A percentile compares a stretch with the other conserved stretches of the same genome.
phyloP scores from a whole-genome alignment of 2,888 invertebrate genomes.

The Leucozona laternaria region DNA sequence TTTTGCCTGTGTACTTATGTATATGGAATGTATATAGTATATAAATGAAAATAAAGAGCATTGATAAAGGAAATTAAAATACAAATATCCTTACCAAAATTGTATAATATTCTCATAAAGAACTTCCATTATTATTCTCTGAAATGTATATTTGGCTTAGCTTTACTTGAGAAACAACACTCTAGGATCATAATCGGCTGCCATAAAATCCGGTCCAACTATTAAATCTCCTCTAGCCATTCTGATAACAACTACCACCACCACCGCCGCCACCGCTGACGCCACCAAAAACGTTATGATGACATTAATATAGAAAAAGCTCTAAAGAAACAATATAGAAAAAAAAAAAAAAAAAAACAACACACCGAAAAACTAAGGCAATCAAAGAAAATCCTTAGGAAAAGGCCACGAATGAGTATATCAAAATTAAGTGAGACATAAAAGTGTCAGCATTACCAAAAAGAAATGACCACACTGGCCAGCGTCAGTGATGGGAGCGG shows the following conservation, averaged over 20 bases:
- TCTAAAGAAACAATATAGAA: neutral
- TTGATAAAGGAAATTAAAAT: constrained; percentile 64
- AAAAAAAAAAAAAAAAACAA: constrained; percentile 2
- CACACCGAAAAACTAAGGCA: constrained; percentile 54
- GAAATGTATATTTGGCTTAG: constrained; percentile 62
- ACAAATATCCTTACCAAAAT: constrained; percentile 45
- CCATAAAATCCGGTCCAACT: constrained; percentile 63
- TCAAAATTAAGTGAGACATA: constrained; percentile 75
- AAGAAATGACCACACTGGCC: constrained; percentile 44
- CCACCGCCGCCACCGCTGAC: neutral
- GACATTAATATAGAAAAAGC: constrained; percentile 15
- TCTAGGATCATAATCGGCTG: constrained; percentile 64
- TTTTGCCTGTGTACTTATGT: too few species aligned
- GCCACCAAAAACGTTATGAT: neutral
- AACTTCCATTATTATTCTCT: constrained; percentile 58
- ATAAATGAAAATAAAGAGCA: neutral
- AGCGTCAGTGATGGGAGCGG: neutral
- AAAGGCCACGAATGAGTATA: constrained; percentile 66
- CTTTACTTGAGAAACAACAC: constrained; percentile 54
- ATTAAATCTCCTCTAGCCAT: constrained; percentile 37
- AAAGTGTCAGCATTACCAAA: constrained; percentile 69
- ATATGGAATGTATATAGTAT: too few species aligned
- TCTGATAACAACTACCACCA: constrained; percentile 12
- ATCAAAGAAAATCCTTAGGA: constrained; percentile 69
- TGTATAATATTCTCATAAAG: constrained; percentile 70